Conservation (phyloP, 2,113 vertebrate genomes). For the Pluvianellus socialis region DNA sequence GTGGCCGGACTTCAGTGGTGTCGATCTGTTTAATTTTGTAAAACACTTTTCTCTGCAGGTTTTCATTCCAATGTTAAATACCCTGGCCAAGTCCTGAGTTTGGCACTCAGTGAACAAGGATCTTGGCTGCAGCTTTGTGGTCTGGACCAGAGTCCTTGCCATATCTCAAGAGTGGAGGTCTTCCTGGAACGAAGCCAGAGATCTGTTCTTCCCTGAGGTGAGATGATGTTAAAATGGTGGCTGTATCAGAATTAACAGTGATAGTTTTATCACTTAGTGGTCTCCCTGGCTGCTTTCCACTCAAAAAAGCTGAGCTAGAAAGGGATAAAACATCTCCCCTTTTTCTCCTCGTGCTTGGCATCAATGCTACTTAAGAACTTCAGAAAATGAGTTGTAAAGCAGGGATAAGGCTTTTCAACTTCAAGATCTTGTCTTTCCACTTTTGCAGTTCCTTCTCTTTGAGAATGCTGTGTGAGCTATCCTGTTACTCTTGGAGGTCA, state of each 20-base stretch:
- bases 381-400: neutral
- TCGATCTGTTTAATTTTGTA: neutral
- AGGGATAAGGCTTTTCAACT: neutral
- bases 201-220: neutral
- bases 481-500: neutral
- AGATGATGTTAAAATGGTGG: neutral
- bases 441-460: neutral
- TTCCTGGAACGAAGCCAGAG: neutral
- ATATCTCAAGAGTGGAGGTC: neutral
- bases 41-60: slow-evolving; percentile 2
- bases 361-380: neutral
- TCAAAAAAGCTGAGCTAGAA: neutral
- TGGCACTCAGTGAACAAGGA: neutral
- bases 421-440: neutral
- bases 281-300: neutral
- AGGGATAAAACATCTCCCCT: neutral
- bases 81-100: neutral
- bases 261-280: neutral
- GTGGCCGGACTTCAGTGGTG: neutral
- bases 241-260: neutral
- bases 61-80: slow-evolving; percentile 3
- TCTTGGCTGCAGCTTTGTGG: neutral
- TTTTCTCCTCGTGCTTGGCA: neutral
- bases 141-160: neutral
- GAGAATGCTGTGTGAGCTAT: neutral